These are phyloP conservation scores for Drosophila paramelanica DNA, from an alignment of 2,888 invertebrate genomes.

Conservation along the genomic window DNA sequence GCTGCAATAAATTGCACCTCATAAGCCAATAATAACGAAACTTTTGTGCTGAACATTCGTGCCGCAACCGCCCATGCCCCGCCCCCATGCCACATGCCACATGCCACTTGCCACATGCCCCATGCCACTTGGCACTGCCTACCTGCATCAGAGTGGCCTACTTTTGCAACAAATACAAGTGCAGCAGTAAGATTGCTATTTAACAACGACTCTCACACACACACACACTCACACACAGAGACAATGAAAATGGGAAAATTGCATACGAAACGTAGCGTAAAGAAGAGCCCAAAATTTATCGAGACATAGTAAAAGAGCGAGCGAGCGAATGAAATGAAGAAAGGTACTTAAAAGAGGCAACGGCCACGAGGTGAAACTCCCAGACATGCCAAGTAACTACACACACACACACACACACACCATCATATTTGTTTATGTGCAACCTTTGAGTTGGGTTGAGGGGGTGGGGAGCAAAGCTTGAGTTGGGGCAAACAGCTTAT, in stretches of 20 bases:
- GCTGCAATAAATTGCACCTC: conserved; percentile 80
- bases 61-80: conserved; percentile 28
- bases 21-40: conserved; percentile 81
- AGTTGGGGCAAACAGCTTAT: conserved; percentile 45
- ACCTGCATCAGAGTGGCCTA: conserved; percentile 78
- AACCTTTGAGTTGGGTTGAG: conserved; percentile 9
- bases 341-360: conserved; percentile 42
- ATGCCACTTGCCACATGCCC: conserved; percentile 7
- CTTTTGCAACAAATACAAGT: conserved; percentile 78
- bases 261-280: conserved; percentile 66
- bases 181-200: conserved; percentile 65
- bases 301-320: conserved; percentile 41
- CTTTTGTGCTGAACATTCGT: conserved; percentile 78
- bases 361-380: conserved; percentile 35
- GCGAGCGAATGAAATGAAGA: conserved; percentile 13
- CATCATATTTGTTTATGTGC: conserved; percentile 22
- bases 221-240: conserved; percentile 37
- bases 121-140: conserved; percentile 25
- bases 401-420: conserved; percentile 18
- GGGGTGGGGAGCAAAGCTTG: neutral
- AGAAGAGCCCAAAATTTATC: conserved; percentile 68
- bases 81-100: conserved; percentile 5
- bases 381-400: conserved; percentile 30
- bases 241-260: conserved; percentile 69
- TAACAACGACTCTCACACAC: conserved; percentile 48